Evolutionary conservation across 1,140 invertebrate species (phyloP).

Genomic region (Dendroctonus valens): DNA sequence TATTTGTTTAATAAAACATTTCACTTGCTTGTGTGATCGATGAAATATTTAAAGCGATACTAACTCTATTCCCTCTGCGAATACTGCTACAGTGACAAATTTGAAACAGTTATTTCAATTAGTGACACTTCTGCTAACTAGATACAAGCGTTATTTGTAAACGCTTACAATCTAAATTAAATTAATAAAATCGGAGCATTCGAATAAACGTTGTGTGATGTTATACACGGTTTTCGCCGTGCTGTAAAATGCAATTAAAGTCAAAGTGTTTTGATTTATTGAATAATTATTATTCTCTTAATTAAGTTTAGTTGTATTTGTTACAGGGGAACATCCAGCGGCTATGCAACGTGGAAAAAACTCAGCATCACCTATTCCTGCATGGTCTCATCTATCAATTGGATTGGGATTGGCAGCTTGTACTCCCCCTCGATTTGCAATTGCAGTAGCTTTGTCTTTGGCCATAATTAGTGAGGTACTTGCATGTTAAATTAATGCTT

Average conservation of each 20-base stretch:
- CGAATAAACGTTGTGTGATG: neutral
- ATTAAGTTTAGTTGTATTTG: neutral
- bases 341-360: slow-evolving; percentile 58
- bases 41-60: too few relatives aligned
- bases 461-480: slow-evolving; percentile 48
- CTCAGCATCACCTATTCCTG: slow-evolving; percentile 55
- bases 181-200: slow-evolving; percentile 5
- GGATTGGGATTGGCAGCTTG: slow-evolving; percentile 53
- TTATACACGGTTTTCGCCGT: too few relatives aligned
- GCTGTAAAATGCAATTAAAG: too few relatives aligned
- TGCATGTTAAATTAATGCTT: slow-evolving; percentile 29
- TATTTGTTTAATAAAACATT: too few relatives aligned
- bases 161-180: slow-evolving; percentile 9
- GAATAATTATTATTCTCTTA: neutral
- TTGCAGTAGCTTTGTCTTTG: slow-evolving; percentile 45
- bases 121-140: neutral
- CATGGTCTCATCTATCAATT: slow-evolving; percentile 54
- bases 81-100: too few relatives aligned
- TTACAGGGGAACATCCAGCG: slow-evolving; percentile 56
- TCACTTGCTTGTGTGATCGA: too few relatives aligned
- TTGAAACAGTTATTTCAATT: too few relatives aligned
- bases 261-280: neutral
- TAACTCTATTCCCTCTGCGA: too few relatives aligned
- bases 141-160: slow-evolving; percentile 8
- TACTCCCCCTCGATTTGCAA: slow-evolving; percentile 47